These are phyloP conservation scores for Engystomops pustulosus DNA, from an alignment of 2,113 vertebrate species.

Conservation along the genomic window DNA sequence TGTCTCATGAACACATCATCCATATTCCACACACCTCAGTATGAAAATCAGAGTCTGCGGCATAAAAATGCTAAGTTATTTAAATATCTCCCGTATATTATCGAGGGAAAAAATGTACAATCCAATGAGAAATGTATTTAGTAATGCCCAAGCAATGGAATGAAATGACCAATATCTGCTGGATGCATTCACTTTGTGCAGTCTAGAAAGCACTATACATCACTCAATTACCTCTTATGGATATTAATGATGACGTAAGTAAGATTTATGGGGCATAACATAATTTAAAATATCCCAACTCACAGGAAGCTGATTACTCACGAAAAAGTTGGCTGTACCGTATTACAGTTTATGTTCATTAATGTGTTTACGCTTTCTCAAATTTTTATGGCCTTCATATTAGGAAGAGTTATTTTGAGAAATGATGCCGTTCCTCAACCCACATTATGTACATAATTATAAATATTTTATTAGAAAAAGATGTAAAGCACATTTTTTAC, in stretches of 20 bases:
- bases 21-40: too few species aligned
- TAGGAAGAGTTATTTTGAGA: not conserved
- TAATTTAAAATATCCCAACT: not conserved
- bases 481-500: not conserved
- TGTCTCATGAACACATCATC: too few species aligned
- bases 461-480: not conserved
- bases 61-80: too few species aligned
- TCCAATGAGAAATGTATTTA: not conserved
- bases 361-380: not conserved
- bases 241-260: conserved; percentile 17
- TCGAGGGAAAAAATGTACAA: not conserved
- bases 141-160: not conserved
- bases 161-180: not conserved
- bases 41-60: too few species aligned
- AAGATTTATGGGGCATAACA: not conserved
- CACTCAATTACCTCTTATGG: conserved; percentile 18
- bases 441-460: not conserved
- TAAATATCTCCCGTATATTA: not conserved
- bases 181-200: not conserved
- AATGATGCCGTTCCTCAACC: not conserved
- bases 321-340: not conserved
- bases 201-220: conserved; percentile 14
- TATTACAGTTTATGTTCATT: not conserved
- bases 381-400: not conserved
- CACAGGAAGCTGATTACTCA: not conserved